Percentiles rank a stretch among this genome's conserved stretches.
Evolutionary conservation across 2,888 invertebrate genomes (phyloP).

Genomic region (Conops quadrifasciatus): DNA sequence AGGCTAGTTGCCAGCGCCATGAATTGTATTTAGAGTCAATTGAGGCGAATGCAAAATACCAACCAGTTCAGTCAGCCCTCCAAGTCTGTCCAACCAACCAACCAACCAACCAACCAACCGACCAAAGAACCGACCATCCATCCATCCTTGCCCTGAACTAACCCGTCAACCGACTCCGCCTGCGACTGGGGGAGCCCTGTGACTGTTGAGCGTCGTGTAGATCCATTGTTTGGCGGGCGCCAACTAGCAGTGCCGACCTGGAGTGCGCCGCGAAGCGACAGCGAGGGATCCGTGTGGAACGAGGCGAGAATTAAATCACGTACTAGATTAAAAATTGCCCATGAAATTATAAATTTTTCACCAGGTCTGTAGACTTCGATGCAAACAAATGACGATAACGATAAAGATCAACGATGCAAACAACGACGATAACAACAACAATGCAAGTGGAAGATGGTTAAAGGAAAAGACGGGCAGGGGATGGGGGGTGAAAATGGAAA

Average conservation of each 20-base stretch:
- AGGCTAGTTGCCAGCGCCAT: conserved; percentile 38
- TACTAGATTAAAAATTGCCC: conserved; percentile 65
- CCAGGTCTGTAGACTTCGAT: conserved; percentile 31
- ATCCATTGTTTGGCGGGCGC: conserved; percentile 28
- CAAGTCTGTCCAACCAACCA: not conserved
- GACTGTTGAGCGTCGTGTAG: conserved; percentile 7
- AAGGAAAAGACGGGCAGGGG: too few relatives aligned
- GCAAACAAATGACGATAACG: conserved; percentile 2
- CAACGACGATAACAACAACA: not conserved
- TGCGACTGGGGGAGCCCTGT: too few relatives aligned
- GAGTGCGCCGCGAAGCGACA: not conserved
- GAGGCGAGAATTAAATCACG: conserved; percentile 62
- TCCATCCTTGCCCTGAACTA: too few relatives aligned
- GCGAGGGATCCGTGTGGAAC: conserved; percentile 7
- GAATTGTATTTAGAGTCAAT: conserved; percentile 55
- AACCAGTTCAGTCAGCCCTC: conserved; percentile 1
- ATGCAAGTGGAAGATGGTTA: not conserved
- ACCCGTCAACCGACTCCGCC: too few relatives aligned
- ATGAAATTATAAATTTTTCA: conserved; percentile 62
- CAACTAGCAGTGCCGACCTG: conserved; percentile 11
- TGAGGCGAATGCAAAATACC: conserved; percentile 29
- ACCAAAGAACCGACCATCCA: not conserved
- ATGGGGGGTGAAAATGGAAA: too few relatives aligned
- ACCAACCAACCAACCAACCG: not conserved
- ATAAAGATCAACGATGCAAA: not conserved